Evolutionary conservation across 2,113 vertebrate genomes (phyloP).

Genomic region (Rutilus rutilus): DNA sequence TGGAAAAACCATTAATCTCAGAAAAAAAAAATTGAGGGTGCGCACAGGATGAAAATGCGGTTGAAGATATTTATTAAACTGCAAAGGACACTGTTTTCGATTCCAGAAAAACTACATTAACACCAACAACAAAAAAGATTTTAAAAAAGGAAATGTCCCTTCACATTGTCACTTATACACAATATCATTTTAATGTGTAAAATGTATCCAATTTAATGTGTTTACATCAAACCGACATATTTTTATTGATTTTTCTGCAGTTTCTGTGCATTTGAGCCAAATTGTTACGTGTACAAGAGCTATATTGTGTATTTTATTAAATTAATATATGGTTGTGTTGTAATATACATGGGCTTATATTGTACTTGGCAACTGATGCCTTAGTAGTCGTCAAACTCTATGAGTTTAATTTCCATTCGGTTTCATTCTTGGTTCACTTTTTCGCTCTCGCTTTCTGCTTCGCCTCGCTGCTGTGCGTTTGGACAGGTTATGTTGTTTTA

Average conservation of each 20-base stretch:
- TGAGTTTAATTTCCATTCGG: conserved; percentile 94
- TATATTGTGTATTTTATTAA: conserved; percentile 99
- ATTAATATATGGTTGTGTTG: conserved; percentile 99
- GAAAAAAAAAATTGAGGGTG: conserved; percentile 60
- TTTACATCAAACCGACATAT: conserved; percentile 99
- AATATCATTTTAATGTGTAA: conserved; percentile 94
- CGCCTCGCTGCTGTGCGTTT: conserved; percentile 83
- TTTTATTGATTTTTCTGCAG: conserved; percentile 99
- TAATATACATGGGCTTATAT: conserved; percentile 99
- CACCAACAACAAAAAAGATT: conserved; percentile 57
- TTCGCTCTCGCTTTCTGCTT: conserved; percentile 79
- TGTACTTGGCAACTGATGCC: conserved; percentile 99
- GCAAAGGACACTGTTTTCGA: conserved; percentile 91
- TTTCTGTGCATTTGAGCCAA: conserved; percentile 99
- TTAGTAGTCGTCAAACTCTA: conserved; percentile 99
- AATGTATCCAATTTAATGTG: conserved; percentile 99
- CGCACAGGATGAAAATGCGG: conserved; percentile 63
- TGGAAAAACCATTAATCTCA: conserved; percentile 52
- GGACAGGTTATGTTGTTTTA: conserved; percentile 91
- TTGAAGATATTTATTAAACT: conserved; percentile 68
- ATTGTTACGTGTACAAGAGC: conserved; percentile 99
- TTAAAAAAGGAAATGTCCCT: conserved; percentile 89
- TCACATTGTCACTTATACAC: conserved; percentile 89
- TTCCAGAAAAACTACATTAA: conserved; percentile 72
- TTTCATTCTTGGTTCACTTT: conserved; percentile 68